Conservation (phyloP, 2,797 vertebrate genomes). For the Saxicola maurus region DNA sequence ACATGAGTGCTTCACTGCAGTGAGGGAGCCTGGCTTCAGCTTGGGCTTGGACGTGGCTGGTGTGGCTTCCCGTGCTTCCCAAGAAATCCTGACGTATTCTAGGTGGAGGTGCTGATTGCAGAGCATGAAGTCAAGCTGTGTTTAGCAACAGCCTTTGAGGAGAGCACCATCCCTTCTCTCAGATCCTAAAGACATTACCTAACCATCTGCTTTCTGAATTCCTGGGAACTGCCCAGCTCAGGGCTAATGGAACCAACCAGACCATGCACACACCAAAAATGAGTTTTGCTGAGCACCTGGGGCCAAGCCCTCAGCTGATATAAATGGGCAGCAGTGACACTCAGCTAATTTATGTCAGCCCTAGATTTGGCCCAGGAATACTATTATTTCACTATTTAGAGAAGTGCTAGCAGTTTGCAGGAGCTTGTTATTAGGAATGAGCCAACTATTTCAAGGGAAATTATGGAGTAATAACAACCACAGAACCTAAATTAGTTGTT, state of each 20-base stretch:
- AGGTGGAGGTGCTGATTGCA: constrained; percentile 22
- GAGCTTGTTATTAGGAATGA: constrained; percentile 32
- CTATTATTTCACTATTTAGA: constrained; percentile 29
- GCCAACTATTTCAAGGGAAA: constrained; percentile 40
- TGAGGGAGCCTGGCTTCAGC: neutral
- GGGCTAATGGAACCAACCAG: neutral
- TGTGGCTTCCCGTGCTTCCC: neutral
- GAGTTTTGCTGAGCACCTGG: neutral
- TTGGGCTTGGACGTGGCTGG: fast-evolving
- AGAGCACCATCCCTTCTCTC: neutral
- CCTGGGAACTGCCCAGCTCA: constrained; percentile 19
- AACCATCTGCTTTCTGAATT: neutral
- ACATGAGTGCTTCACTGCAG: neutral
- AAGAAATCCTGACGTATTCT: neutral
- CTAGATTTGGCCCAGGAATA: neutral
- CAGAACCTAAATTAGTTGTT: constrained; percentile 43
- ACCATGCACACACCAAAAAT: neutral
- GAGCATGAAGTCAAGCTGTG: neutral
- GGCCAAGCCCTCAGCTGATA: constrained; percentile 4
- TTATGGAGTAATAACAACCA: constrained; percentile 46
- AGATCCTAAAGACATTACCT: neutral
- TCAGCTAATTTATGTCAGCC: constrained; percentile 14
- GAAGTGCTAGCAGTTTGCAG: constrained; percentile 27
- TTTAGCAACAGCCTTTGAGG: neutral
- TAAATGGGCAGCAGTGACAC: neutral